Conservation (phyloP, 2,113 vertebrate species). For the Corydoras maculifer region DNA sequence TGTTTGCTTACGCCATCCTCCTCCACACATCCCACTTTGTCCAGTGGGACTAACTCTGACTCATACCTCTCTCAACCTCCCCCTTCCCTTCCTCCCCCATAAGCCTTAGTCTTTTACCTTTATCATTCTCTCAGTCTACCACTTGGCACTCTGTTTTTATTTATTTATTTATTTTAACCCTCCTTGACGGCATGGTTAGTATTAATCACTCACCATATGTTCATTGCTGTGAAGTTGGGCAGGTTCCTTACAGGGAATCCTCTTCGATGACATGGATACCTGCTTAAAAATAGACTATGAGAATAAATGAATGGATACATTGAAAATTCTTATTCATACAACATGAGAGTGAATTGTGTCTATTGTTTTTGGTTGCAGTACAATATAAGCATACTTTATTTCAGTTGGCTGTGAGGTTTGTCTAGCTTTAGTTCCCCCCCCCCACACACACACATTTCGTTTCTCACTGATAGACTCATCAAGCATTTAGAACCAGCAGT, state of each 20-base stretch:
- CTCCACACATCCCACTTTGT: slow-evolving; percentile 67
- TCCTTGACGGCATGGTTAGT: slow-evolving; percentile 23
- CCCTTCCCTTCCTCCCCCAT: slow-evolving; percentile 16
- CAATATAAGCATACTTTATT: no score
- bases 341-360: no score
- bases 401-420: no score
- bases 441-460: no score
- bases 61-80: slow-evolving; percentile 57
- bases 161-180: not conserved
- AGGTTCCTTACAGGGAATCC: slow-evolving; percentile 56
- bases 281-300: not conserved
- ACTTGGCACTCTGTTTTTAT: not conserved
- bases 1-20: slow-evolving; percentile 64
- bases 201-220: slow-evolving; percentile 6
- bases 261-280: slow-evolving; percentile 36
- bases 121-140: slow-evolving; percentile 5
- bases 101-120: not conserved
- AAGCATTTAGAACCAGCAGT: no score
- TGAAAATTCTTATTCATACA: no score
- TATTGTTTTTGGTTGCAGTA: no score
- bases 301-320: no score
- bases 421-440: no score
- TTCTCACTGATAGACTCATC: no score
- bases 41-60: slow-evolving; percentile 71
- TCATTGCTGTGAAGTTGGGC: not conserved